Evolutionary conservation across 1,140 invertebrate genomes (phyloP).

Genomic region (Sarcophaga peregrina): DNA sequence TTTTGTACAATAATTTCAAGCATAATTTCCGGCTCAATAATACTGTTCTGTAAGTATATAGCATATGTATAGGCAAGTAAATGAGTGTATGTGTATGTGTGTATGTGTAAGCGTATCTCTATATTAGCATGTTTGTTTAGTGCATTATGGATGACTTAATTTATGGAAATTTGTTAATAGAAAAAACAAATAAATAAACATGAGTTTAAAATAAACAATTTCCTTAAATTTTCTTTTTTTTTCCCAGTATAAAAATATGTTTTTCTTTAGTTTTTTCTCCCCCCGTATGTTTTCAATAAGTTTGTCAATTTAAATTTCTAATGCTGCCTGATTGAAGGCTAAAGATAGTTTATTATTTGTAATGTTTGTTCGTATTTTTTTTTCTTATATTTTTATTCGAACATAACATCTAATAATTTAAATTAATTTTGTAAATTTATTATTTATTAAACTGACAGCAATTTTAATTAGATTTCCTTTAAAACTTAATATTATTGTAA

Average conservation of each 20-base stretch:
- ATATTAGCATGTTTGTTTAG: neutral
- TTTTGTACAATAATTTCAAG: neutral
- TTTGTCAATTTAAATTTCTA: too few species aligned
- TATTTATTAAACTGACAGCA: conserved; percentile 15
- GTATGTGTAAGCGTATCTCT: too few species aligned
- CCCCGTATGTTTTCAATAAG: too few species aligned
- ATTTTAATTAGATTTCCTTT: conserved; percentile 13
- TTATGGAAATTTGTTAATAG: conserved; percentile 17
- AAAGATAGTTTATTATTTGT: neutral
- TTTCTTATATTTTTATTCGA: too few species aligned
- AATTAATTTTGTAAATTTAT: neutral
- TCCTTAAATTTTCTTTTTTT: too few species aligned
- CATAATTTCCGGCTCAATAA: conserved; percentile 12
- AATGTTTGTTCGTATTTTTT: neutral
- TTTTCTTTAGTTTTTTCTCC: too few species aligned
- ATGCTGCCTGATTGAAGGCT: too few species aligned
- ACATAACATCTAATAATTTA: neutral
- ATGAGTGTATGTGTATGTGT: too few species aligned
- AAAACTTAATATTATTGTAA: neutral
- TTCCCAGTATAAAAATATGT: too few species aligned
- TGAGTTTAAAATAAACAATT: neutral
- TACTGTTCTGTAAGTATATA: neutral
- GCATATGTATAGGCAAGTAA: neutral
- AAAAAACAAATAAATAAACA: conserved; percentile 12
- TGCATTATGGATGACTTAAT: conserved; percentile 8